phyloP scores from a whole-genome alignment of 2,888 invertebrate genomes.

The Toxonevra muliebris region DNA sequence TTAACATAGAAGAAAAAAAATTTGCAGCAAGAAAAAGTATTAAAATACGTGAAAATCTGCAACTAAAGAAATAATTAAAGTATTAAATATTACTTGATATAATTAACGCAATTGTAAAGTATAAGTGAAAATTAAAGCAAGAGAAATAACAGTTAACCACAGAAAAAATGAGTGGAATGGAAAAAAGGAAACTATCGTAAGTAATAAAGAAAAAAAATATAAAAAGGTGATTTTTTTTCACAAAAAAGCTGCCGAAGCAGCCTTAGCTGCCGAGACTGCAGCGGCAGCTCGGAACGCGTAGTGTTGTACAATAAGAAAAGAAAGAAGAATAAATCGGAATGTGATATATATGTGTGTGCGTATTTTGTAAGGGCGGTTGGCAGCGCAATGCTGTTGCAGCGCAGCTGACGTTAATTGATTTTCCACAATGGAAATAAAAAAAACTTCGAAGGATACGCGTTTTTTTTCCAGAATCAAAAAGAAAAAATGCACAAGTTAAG shows the following conservation, averaged over 20 bases:
- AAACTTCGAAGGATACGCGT: not conserved
- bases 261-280: too few relatives aligned
- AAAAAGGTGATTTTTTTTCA: too few relatives aligned
- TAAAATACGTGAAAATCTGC: too few relatives aligned
- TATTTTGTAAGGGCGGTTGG: constrained; percentile 39
- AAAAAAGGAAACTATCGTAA: constrained; percentile 66
- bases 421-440: constrained; percentile 19
- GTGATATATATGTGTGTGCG: not conserved
- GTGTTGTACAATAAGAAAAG: too few relatives aligned
- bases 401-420: constrained; percentile 41
- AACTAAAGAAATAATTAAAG: too few relatives aligned
- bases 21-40: too few relatives aligned
- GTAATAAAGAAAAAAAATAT: constrained; percentile 46
- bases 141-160: constrained; percentile 14
- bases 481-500: too few relatives aligned
- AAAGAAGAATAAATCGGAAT: too few relatives aligned
- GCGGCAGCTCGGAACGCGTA: too few relatives aligned
- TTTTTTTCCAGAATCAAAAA: not conserved
- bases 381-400: constrained; percentile 26
- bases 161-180: constrained; percentile 53
- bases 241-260: too few relatives aligned
- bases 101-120: not conserved
- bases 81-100: too few relatives aligned
- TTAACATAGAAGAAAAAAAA: too few relatives aligned
- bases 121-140: constrained; percentile 13